phyloP scores from a whole-genome alignment of 2,113 vertebrate species.

The Peromyscus leucopus region DNA sequence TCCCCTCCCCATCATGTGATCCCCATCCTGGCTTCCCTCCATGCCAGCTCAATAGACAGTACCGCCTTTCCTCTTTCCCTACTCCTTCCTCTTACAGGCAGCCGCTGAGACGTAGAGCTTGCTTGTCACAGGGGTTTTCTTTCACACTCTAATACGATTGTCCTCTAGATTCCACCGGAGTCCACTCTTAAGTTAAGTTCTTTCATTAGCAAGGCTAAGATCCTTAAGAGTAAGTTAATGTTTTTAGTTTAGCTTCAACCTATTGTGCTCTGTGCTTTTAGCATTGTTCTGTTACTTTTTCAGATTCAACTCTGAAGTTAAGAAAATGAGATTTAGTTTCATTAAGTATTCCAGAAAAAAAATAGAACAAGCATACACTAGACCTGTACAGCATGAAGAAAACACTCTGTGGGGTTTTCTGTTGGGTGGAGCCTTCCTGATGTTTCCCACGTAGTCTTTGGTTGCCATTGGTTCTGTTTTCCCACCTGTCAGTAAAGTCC shows the following conservation, averaged over 20 bases:
- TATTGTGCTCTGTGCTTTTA: not conserved
- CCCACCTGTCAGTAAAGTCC: not conserved
- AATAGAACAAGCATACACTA: constrained; percentile 10
- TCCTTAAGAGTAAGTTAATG: not conserved
- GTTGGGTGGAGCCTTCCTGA: not conserved
- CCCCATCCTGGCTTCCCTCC: not conserved
- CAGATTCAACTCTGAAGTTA: not conserved
- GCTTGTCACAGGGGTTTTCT: not conserved
- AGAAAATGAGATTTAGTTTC: constrained; percentile 11
- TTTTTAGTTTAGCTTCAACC: not conserved
- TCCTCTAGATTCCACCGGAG: not conserved
- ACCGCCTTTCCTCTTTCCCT: not conserved
- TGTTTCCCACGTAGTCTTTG: not conserved
- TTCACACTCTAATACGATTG: not conserved
- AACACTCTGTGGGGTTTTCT: not conserved
- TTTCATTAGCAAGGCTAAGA: not conserved
- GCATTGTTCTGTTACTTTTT: not conserved
- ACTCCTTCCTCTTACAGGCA: not conserved
- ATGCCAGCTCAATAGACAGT: not conserved
- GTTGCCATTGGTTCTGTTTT: not conserved
- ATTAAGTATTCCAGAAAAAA: not conserved
- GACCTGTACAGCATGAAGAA: not conserved
- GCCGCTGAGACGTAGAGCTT: not conserved
- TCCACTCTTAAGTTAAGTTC: not conserved
- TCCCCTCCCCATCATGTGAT: not conserved